These are phyloP conservation scores for Taphrorychus bicolor DNA, from an alignment of 2,888 invertebrate species.

Conservation along the genomic window DNA sequence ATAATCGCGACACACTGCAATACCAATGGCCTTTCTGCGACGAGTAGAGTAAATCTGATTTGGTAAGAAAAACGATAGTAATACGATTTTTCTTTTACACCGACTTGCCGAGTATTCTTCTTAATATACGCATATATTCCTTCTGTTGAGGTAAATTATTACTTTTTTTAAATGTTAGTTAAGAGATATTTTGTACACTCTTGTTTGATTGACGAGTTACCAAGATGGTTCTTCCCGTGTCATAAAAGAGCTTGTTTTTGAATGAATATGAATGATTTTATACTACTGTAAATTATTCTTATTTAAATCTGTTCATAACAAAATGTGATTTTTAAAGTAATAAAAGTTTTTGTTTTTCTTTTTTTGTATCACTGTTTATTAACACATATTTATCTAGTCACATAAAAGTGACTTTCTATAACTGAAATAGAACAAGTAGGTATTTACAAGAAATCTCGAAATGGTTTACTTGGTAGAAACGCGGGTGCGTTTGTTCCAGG, in stretches of 20 bases:
- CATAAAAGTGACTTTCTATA: too few relatives aligned
- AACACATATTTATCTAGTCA: too few relatives aligned
- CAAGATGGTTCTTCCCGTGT: conserved; percentile 41
- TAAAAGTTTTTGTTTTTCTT: conserved; percentile 5
- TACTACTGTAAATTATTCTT: conserved; percentile 50
- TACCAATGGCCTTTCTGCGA: not conserved
- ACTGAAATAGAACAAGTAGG: too few relatives aligned
- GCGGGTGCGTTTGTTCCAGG: conserved; percentile 96
- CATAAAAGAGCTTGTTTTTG: conserved; percentile 27
- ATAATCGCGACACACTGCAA: too few relatives aligned
- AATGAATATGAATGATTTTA: conserved; percentile 21
- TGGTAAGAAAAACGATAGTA: not conserved
- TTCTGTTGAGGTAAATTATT: conserved; percentile 1
- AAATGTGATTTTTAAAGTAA: conserved; percentile 56
- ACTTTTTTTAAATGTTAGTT: conserved; percentile 7
- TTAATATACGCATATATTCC: not conserved
- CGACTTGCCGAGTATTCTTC: not conserved
- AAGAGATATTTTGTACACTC: conserved; percentile 41
- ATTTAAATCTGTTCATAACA: conserved; percentile 54
- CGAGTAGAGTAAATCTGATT: not conserved
- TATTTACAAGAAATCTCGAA: not conserved
- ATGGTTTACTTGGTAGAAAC: conserved; percentile 83
- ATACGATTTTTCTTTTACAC: not conserved
- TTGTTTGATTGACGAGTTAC: conserved; percentile 44
- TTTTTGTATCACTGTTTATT: not conserved